Base-by-base conservation (phyloP, 2,797 vertebrate species). In the Sebastes matsubarae region DNA sequence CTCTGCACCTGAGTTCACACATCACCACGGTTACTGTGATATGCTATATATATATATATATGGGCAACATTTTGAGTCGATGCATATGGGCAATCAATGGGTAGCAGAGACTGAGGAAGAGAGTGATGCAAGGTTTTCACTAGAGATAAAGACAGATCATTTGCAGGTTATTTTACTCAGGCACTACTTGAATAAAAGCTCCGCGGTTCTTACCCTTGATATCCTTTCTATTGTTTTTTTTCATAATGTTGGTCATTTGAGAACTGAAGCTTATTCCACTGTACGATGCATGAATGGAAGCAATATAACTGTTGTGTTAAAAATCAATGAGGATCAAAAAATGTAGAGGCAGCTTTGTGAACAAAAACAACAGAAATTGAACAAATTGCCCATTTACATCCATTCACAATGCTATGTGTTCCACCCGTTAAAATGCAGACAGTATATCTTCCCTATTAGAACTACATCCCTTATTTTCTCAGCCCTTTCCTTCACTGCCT, bases 1-100 rank as follows among this genome's bases (percentile, higher is more conserved):
- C 60, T 84, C 84, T 86, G 72, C 90, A 92, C 91, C 91, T 92
- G 92, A 93, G 92, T 87, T 93, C 73, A 83, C 68, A 72, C 71
- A 79, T 82, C 69, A 59, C 64, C 52, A 75, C 77, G 58, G 61
- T 60, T 36, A 68, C 42, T 77, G 68, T 61, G 81, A 77, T 75
- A 65, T 61, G 54, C n/a, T 71, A 32, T 77, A 32, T 22, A 78
- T 42, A 42, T 79, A 42, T 34, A 52, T n/a, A n/a, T n/a, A n/a
- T 52, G 18, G 18, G 4, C 50, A 52, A 52, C 50, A 52, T 52
- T 52, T 52, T 52, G 50, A 52, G 50, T 52, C 20, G 50, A 52
- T 52, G 50, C 11, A 60, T 24, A 16, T 12, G 68, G 72, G 72
- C 78, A 85, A 78, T 36, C 38, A 76, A 22, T 22, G 36, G 36